Percentiles rank a stretch among this genome's conserved stretches.
Conservation (phyloP, 1,140 invertebrate genomes). For the Drosophila mojavensis region DNA sequence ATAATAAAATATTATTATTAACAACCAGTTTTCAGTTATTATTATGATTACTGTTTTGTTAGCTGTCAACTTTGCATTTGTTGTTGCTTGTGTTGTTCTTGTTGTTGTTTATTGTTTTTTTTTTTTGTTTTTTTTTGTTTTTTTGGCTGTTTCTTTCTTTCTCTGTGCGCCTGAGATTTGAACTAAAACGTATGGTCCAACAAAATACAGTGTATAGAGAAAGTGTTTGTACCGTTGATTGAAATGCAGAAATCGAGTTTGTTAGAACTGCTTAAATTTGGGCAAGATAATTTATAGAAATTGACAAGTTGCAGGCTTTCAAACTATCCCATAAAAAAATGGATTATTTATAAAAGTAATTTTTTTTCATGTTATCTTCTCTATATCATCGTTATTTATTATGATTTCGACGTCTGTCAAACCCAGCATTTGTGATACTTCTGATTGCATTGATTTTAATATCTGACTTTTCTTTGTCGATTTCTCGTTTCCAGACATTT, state of each 20-base stretch:
- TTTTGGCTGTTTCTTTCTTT: slow-evolving; percentile 25
- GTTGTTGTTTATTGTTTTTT: too few species aligned
- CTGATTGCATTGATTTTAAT: too few species aligned
- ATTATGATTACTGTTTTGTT: slow-evolving; percentile 56
- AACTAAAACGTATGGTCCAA: slow-evolving; percentile 15
- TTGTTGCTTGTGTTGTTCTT: slow-evolving; percentile 13
- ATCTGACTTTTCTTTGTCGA: too few species aligned
- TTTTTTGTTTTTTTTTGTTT: not conserved
- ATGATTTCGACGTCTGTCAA: too few species aligned
- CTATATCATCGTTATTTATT: too few species aligned
- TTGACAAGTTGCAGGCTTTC: too few species aligned
- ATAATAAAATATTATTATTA: slow-evolving; percentile 78
- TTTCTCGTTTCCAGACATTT: not conserved
- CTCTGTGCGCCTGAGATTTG: slow-evolving; percentile 29
- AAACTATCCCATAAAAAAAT: too few species aligned
- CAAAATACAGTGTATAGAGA: slow-evolving; percentile 44
- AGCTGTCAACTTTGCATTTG: slow-evolving; percentile 48
- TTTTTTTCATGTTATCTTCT: too few species aligned
- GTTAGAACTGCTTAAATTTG: too few species aligned
- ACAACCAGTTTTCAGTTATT: slow-evolving; percentile 70
- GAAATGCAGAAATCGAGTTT: not conserved
- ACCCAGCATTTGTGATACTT: too few species aligned
- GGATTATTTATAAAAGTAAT: too few species aligned
- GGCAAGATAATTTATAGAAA: too few species aligned
- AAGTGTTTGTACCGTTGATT: not conserved